Evolutionary conservation across 1,140 invertebrate genomes (phyloP), one percentile per base, ranked within the genome.

Genomic region (Euwallacea similis): DNA sequence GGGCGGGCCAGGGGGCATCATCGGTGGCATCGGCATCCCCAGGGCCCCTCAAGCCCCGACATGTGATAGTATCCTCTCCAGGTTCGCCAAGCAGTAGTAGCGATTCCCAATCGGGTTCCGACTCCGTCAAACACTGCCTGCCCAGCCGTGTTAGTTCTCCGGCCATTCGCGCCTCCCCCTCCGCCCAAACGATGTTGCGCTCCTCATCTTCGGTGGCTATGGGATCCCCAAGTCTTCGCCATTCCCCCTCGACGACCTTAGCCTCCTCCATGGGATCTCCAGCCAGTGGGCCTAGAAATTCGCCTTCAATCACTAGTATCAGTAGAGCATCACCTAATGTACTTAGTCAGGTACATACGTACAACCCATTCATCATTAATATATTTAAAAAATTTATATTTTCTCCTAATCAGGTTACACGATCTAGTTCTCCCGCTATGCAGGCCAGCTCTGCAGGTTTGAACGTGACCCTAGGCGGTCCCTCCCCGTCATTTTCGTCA

Each of bases 51-150:
- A 77, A 84, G 69, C 84, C 85, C 79, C 85, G 85, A 80, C 80
- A 88, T 85, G 88, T 89, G 88, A 89, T 89, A 86, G 87, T 89
- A 78, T 89, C 87, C 79, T 90, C 89, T 77, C 88, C 89, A 84
- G 88, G 69, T 84, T 89, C 89, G 79, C 88, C 88, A 88, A 86
- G 85, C 81, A 90, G 88, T 83, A 90, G 81, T 86, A 88, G 84
- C 81, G 87, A 84, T 78, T 88, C 86, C 71, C 88, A 87, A 81
- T 87, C 86, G 74, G 86, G 85, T 54, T 86, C 88, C 71, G 89
- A 90, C 73, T 88, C 88, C 62, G 86, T 88, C 80, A 89, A 89
- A 78, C 88, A 88, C 79, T 82, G 83, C 74, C 77, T 82, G 73
- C 75, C 77, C 74, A 74, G 77, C 75, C 75, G 79, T 72, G 77